Conservation (phyloP, 2,113 vertebrate species). For the Monarcha castaneiventris region DNA sequence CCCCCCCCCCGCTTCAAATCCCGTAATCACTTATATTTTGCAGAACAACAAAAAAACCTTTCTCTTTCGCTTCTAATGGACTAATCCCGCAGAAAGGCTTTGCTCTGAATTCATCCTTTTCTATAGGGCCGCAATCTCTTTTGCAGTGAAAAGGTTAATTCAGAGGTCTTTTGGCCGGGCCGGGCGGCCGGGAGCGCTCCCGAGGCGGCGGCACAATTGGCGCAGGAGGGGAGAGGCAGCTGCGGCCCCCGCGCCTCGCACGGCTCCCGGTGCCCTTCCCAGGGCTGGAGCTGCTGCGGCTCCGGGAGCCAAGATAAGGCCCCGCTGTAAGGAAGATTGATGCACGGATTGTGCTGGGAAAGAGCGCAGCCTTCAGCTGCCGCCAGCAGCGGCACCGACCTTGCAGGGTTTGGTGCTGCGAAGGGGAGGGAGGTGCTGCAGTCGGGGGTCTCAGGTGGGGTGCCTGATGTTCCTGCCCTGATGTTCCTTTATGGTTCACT, state of each 20-base stretch:
- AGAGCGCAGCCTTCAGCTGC: background rate
- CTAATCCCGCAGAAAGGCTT: slow-evolving; percentile 54
- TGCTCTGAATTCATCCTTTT: slow-evolving; percentile 47
- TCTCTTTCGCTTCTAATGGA: slow-evolving; percentile 12
- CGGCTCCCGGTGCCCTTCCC: background rate
- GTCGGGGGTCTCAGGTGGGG: accelerated
- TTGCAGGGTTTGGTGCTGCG: accelerated
- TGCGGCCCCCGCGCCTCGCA: background rate
- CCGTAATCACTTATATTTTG: slow-evolving; percentile 38
- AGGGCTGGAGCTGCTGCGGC: background rate
- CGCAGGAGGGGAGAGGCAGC: slow-evolving; percentile 31
- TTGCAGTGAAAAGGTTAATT: slow-evolving; percentile 49
- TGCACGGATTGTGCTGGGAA: background rate
- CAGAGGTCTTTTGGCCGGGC: background rate
- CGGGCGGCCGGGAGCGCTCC: background rate
- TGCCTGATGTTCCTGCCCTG: background rate
- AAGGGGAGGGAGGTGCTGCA: background rate
- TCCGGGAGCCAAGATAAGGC: background rate
- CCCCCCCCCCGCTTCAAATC: background rate
- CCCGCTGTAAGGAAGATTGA: background rate
- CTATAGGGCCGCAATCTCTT: slow-evolving; percentile 28
- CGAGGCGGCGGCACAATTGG: background rate
- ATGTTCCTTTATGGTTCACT: accelerated
- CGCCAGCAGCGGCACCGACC: accelerated
- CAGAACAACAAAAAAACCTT: slow-evolving; percentile 40